Percentiles rank a stretch among this genome's conserved stretches.
These are phyloP conservation scores for Girardinichthys multiradiatus DNA, from an alignment of 2,113 vertebrate genomes.

Conservation along the genomic window DNA sequence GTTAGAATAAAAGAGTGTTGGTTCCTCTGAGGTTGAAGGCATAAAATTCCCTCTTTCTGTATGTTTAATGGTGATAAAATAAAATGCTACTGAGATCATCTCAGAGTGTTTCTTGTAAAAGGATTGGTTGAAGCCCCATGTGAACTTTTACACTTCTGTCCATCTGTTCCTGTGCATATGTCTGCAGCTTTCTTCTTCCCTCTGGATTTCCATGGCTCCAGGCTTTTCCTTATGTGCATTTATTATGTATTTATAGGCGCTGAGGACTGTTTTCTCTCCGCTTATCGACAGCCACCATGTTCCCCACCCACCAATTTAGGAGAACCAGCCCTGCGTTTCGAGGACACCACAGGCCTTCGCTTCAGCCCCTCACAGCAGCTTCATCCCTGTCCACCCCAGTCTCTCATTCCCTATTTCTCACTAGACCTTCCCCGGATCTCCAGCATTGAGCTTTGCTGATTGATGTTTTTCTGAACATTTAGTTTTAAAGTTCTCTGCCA, in stretches of 20 bases:
- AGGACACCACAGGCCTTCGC: constrained; percentile 59
- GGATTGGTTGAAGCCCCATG: constrained; percentile 12
- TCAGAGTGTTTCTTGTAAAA: constrained; percentile 6
- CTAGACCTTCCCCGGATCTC: constrained; percentile 23
- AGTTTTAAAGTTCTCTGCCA: constrained; percentile 21
- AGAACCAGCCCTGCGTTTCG: constrained; percentile 56
- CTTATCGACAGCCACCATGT: constrained; percentile 68
- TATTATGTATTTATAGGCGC: constrained; percentile 70
- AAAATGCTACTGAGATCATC: constrained; percentile 5
- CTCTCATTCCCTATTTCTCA: constrained; percentile 44
- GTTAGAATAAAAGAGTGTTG: constrained; percentile 33
- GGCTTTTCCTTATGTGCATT: constrained; percentile 65
- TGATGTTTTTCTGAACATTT: constrained; percentile 21
- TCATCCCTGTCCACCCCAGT: constrained; percentile 31
- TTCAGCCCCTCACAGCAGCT: constrained; percentile 54
- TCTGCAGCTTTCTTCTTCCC: constrained; percentile 20
- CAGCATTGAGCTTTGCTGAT: constrained; percentile 35
- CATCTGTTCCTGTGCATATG: constrained; percentile 20
- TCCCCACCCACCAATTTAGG: constrained; percentile 77
- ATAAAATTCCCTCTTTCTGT: constrained; percentile 13
- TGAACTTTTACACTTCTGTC: constrained; percentile 3
- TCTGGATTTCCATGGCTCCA: constrained; percentile 32
- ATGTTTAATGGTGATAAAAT: constrained; percentile 33
- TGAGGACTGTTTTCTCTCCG: constrained; percentile 67
- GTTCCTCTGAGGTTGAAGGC: constrained; percentile 25